Conservation (phyloP, 2,888 invertebrate species). For the Pardosa pseudoannulata region DNA sequence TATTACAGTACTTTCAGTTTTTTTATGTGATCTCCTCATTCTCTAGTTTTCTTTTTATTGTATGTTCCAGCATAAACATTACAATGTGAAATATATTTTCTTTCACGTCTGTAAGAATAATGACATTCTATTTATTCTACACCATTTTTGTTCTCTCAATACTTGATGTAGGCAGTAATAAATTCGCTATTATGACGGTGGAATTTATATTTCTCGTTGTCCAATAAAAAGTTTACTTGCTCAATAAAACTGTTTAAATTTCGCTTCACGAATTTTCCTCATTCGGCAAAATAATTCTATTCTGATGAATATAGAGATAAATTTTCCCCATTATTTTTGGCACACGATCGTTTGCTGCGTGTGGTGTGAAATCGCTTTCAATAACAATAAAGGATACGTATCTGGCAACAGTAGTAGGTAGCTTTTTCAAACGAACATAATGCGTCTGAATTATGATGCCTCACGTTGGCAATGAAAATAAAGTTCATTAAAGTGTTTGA, state of each 20-base stretch:
- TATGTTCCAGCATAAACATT: background rate
- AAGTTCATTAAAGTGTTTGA: slow-evolving; percentile 67
- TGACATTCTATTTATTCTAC: background rate
- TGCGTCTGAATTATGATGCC: slow-evolving; percentile 39
- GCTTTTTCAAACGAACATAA: slow-evolving; percentile 58
- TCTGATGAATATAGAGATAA: slow-evolving; percentile 64
- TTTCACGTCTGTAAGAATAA: background rate
- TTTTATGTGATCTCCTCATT: too few relatives aligned
- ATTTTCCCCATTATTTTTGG: slow-evolving; percentile 63
- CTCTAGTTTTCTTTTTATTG: background rate
- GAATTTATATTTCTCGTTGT: slow-evolving; percentile 48
- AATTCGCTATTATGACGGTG: slow-evolving; percentile 43
- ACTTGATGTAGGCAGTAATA: slow-evolving; percentile 45
- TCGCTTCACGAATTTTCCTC: slow-evolving; percentile 49
- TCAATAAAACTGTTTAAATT: slow-evolving; percentile 63
- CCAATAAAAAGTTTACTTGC: slow-evolving; percentile 61
- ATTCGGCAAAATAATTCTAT: slow-evolving; percentile 62
- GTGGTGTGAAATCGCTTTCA: slow-evolving; percentile 26
- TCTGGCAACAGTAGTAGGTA: slow-evolving; percentile 51
- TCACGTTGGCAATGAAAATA: slow-evolving; percentile 43
- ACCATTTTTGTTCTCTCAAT: slow-evolving; percentile 11
- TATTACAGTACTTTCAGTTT: too few relatives aligned
- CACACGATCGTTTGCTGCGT: slow-evolving; percentile 18
- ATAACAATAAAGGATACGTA: slow-evolving; percentile 68
- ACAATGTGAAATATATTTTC: background rate